Base-by-base conservation (phyloP, 1,140 invertebrate genomes). In the Pantala flavescens region DNA sequence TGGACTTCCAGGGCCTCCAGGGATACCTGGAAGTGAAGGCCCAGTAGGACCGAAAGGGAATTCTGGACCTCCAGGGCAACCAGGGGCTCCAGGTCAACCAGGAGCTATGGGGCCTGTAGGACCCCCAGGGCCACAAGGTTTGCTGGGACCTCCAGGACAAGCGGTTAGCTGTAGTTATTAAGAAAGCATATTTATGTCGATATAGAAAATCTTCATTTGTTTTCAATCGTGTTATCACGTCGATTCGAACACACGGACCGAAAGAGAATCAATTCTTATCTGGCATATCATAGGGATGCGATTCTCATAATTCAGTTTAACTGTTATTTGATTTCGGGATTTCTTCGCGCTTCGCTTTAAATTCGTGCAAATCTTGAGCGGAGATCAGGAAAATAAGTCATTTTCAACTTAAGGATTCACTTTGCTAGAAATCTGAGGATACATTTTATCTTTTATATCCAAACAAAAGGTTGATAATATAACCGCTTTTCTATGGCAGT, bases 1-100 rank as follows among this genome's bases (percentile, higher is more conserved):
- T 24, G 93, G 92, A 7, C 80, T 91, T 63, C 88, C 90, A 42
- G 91, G 91, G 5, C 88, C 89, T 78, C 89, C 90, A 10, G 91
- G 91, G 73, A 87, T 91, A 78, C 89, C 91, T 36, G 91, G 91
- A 36, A 86, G 83, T 74, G 90, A 92, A 84, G 91, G 93, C 24
- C 86, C 87, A 7, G 82, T 86, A 43, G 93, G 92, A 28, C 80
- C 84, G 10, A 93, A 93, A 83, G 92, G 92, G 21, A 88, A 89
- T 73, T 79, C 86, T 49, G 91, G 91, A 0, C 88, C 90, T 72
- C 82, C 86, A 12, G 91, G 91, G 0, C 86, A 89, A 76, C 85
- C 88, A 0, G 91, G 91, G 9, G 82, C 87, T 36, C 88, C 88
- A 24, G 92, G 92, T 11, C 88, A 89, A 81, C 78, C 87, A 23